A percentile compares a stretch with the other conserved stretches of the same genome.
phyloP scores from a whole-genome alignment of 2,888 invertebrate species.

The Apotomis capreana region DNA sequence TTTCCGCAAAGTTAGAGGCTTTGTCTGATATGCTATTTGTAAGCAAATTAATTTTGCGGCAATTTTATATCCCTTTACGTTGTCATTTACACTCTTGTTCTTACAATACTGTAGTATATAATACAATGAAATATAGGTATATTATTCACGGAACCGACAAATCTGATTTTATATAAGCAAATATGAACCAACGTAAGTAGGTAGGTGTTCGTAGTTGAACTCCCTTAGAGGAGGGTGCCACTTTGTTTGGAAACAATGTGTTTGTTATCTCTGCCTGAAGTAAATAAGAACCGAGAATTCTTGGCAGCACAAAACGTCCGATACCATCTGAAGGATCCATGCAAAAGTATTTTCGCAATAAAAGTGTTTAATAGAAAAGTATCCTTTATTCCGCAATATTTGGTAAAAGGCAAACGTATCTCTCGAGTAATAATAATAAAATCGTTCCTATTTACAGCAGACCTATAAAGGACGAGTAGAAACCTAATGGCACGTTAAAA shows the following conservation, averaged over 20 bases:
- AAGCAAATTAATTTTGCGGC: no score
- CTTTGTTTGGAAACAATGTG: conserved; percentile 28
- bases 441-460: conserved; percentile 55
- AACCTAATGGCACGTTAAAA: conserved; percentile 69
- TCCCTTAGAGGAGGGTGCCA: background rate
- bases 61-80: no score
- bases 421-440: conserved; percentile 64
- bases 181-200: background rate
- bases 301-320: conserved; percentile 26
- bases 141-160: background rate
- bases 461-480: conserved; percentile 61
- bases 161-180: background rate
- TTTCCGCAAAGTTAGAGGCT: no score
- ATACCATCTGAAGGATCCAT: conserved; percentile 27
- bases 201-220: background rate
- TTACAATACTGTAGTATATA: no score
- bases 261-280: conserved; percentile 26
- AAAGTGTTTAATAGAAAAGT: conserved; percentile 45
- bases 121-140: no score
- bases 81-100: no score
- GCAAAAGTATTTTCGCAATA: conserved; percentile 35
- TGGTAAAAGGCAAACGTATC: conserved; percentile 53
- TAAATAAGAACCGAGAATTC: conserved; percentile 23
- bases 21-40: no score
- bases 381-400: conserved; percentile 53